Evolutionary conservation across 2,113 vertebrate genomes (phyloP), one percentile per base, ranked within the genome.

Genomic region (Marmota flaviventris): DNA sequence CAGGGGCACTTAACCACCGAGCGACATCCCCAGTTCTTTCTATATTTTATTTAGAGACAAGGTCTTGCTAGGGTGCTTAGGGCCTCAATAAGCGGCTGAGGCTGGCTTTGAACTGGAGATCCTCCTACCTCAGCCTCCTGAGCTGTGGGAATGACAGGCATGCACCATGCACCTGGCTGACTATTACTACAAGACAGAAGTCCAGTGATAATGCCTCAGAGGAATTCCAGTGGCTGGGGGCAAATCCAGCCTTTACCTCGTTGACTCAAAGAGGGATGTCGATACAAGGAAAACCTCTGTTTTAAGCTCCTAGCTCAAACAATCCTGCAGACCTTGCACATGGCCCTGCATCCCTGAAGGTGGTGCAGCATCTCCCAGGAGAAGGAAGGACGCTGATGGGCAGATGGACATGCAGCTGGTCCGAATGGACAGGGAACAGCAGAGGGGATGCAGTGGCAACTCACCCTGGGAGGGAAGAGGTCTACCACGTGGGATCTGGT

Each of bases 401-500:
- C 45, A 53, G 16, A 24, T 32, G 13, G 45, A 16, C 14, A 87
- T 0, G 4, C n/a, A 70, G 75, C 58, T 16, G 37, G 39, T 42
- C 32, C n/a, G 25, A 48, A 27, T 0, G 12, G 58, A 29, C 25
- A 13, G 3, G 2, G n/a, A 61, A 53, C 0, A 67, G 75, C 42
- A 39, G 20, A 82, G 39, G 51, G 70, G 87, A 98, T 81, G 96
- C 5, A 83, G 5, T n/a, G 75, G 81, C 70, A 2, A 97, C 89
- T 98, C 98, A 98, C 98, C 98, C 78, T 77, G 84, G 91, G 61
- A 77, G 12, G 61, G 95, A 81, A 81, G 95, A 97, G 53, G 85
- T 98, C 98, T 98, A 99, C 96, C 98, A 98, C 82, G 78, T 98
- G 25, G 97, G 94, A 87, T 98, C 98, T 61, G 98, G 97, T 79